Evolutionary conservation across 2,888 invertebrate genomes (phyloP).

Genomic region (Ethmia dodecea): DNA sequence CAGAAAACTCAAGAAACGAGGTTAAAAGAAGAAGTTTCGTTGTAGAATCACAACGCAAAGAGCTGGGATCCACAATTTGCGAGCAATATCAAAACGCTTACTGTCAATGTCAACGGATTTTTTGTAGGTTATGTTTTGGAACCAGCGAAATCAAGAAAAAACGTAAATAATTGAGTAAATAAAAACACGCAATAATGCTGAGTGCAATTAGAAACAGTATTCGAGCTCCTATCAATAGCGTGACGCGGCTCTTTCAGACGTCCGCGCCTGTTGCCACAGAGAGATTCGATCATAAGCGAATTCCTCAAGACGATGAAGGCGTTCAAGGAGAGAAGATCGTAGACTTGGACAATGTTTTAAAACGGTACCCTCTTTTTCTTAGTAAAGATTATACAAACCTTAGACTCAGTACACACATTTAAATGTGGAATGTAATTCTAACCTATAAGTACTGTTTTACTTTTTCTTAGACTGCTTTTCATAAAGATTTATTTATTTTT

Average conservation of each 20-base stretch:
- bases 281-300: slow-evolving; percentile 61
- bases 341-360: slow-evolving; percentile 81
- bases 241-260: slow-evolving; percentile 49
- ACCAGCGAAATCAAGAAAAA: neutral
- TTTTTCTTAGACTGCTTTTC: too few relatives aligned
- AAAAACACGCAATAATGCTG: slow-evolving; percentile 36
- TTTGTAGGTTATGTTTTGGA: slow-evolving; percentile 12
- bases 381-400: too few relatives aligned
- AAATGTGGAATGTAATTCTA: too few relatives aligned
- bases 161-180: slow-evolving; percentile 1
- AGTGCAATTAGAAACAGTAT: slow-evolving; percentile 42
- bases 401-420: too few relatives aligned
- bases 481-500: slow-evolving; percentile 4
- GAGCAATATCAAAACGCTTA: too few relatives aligned
- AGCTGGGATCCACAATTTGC: too few relatives aligned
- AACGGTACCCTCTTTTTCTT: slow-evolving; percentile 75
- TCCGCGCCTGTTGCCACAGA: slow-evolving; percentile 41
- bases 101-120: too few relatives aligned
- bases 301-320: slow-evolving; percentile 82
- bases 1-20: too few relatives aligned
- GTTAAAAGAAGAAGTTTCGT: too few relatives aligned
- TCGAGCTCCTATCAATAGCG: slow-evolving; percentile 30
- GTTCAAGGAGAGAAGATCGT: slow-evolving; percentile 85
- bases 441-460: too few relatives aligned
- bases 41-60: too few relatives aligned